Conservation (phyloP, 2,797 vertebrate genomes). For the Uromys caudimaculatus region DNA sequence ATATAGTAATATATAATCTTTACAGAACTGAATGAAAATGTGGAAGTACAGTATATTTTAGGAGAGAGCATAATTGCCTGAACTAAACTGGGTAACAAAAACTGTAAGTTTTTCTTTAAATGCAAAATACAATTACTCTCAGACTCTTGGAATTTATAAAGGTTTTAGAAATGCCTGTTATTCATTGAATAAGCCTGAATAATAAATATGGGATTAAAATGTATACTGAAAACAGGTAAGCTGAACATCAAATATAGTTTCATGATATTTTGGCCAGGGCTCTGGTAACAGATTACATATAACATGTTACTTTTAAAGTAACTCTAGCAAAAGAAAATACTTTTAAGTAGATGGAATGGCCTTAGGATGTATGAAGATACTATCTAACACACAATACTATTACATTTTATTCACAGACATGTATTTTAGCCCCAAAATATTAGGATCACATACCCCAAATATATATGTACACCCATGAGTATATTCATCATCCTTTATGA, state of each 20-base stretch:
- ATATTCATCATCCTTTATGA: conserved; percentile 37
- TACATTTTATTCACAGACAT: conserved; percentile 58
- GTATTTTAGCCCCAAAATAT: conserved; percentile 42
- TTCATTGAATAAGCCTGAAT: conserved; percentile 49
- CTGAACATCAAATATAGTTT: conserved; percentile 48
- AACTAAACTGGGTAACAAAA: conserved; percentile 58
- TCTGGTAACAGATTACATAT: conserved; percentile 73
- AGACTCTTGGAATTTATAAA: conserved; percentile 64
- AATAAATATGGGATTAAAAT: conserved; percentile 67
- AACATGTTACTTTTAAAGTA: conserved; percentile 53
- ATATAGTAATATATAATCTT: conserved; percentile 49
- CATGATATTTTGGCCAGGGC: conserved; percentile 62
- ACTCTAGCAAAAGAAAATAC: conserved; percentile 61
- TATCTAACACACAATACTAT: not conserved
- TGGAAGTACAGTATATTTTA: conserved; percentile 20
- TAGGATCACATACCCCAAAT: not conserved
- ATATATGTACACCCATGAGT: not conserved
- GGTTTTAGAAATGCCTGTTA: conserved; percentile 47
- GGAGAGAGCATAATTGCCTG: conserved; percentile 47
- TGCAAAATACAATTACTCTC: conserved; percentile 54
- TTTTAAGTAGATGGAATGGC: conserved; percentile 34
- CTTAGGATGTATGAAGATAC: conserved; percentile 56
- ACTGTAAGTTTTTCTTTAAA: conserved; percentile 44
- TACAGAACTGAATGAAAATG: conserved; percentile 63
- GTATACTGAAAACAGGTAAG: conserved; percentile 59